Percentiles rank a stretch among this genome's conserved stretches.
phyloP scores from a whole-genome alignment of 2,888 invertebrate genomes.

The Ceramica pisi region DNA sequence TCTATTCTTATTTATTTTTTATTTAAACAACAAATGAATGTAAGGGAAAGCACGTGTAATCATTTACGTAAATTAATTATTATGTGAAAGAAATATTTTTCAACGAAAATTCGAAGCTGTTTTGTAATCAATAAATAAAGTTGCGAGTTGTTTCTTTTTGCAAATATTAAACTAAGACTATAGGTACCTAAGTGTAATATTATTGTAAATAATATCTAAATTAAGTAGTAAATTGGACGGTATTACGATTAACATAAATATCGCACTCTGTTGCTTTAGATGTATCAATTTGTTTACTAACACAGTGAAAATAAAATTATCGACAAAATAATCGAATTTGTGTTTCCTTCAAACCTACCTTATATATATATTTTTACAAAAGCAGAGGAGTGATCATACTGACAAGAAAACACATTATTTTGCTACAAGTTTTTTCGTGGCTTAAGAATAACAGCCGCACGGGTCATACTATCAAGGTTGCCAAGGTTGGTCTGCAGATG shows the following conservation, averaged over 20 bases:
- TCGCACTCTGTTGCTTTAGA: conserved; percentile 67
- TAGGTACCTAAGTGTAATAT: conserved; percentile 26
- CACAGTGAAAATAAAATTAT: conserved; percentile 63
- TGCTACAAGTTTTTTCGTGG: too few relatives aligned
- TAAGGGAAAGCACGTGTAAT: background rate
- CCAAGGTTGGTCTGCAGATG: too few relatives aligned
- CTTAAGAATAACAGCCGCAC: too few relatives aligned
- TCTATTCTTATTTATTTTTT: background rate
- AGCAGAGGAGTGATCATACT: too few relatives aligned
- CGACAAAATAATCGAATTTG: conserved; percentile 18
- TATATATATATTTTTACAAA: background rate
- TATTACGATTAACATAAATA: conserved; percentile 56
- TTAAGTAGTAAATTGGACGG: conserved; percentile 48
- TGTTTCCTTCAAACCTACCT: background rate
- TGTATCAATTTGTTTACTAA: conserved; percentile 67
- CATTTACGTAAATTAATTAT: background rate
- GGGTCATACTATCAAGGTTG: too few relatives aligned
- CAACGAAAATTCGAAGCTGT: background rate
- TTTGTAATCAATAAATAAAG: conserved; percentile 8
- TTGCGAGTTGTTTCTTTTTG: background rate
- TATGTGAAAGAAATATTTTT: background rate
- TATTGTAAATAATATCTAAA: conserved; percentile 56
- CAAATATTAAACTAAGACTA: background rate
- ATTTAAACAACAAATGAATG: background rate
- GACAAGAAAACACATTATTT: too few relatives aligned